Evolutionary conservation across 1,140 invertebrate species (phyloP).

Genomic region (Drosophila watanabei): DNA sequence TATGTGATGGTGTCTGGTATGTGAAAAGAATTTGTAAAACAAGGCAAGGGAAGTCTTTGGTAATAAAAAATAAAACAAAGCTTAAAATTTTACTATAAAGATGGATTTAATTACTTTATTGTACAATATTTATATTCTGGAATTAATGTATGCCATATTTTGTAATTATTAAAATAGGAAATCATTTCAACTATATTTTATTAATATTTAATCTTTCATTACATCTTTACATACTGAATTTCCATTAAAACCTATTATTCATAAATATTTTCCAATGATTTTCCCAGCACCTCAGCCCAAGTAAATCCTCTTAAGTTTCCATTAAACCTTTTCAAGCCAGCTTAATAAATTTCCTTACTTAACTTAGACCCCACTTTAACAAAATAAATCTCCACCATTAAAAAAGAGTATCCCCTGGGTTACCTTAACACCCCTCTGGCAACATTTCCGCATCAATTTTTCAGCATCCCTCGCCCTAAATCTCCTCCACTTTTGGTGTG

Average conservation of each 20-base stretch:
- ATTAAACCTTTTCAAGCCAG: not conserved
- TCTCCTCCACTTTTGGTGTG: constrained; percentile 22
- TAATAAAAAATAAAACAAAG: not conserved
- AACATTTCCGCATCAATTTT: constrained; percentile 43
- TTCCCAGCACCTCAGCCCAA: not conserved
- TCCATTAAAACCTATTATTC: not conserved
- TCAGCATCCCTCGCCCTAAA: constrained; percentile 18
- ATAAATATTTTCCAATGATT: not conserved
- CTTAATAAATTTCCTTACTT: constrained; percentile 1
- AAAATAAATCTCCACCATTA: not conserved
- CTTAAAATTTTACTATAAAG: not conserved
- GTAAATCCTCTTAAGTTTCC: not conserved
- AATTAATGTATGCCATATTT: too few relatives aligned
- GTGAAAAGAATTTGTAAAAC: not conserved
- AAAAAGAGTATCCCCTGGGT: constrained; percentile 19
- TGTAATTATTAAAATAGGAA: too few relatives aligned
- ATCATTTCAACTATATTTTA: not conserved
- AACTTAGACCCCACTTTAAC: constrained; percentile 1
- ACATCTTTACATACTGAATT: not conserved
- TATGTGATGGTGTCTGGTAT: constrained; percentile 7
- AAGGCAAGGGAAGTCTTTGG: not conserved
- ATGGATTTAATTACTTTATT: too few relatives aligned
- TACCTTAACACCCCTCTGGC: constrained; percentile 2
- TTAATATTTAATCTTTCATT: not conserved
- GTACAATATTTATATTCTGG: not conserved